These are phyloP conservation scores for Patella vulgata DNA, from an alignment of 1,140 invertebrate species.

Conservation along the genomic window DNA sequence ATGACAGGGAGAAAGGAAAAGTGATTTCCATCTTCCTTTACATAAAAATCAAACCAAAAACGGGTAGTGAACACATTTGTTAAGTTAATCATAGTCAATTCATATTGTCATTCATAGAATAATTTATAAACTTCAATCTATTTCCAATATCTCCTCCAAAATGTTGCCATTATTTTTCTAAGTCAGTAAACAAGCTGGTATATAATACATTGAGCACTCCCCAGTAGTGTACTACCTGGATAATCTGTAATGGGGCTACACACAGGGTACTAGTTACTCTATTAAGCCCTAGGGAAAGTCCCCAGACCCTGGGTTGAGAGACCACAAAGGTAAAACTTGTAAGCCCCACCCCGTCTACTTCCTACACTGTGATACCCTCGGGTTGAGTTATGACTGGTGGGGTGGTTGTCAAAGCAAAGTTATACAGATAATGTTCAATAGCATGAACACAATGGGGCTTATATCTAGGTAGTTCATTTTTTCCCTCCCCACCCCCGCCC, in stretches of 20 bases:
- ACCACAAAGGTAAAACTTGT: constrained; percentile 12
- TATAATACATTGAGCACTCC: too few species aligned
- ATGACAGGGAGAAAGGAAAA: too few species aligned
- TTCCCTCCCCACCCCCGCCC: too few species aligned
- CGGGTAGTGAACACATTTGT: too few species aligned
- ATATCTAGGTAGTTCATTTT: constrained; percentile 25
- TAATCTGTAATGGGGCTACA: constrained; percentile 38
- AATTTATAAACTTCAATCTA: too few species aligned
- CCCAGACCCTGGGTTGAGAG: constrained; percentile 47
- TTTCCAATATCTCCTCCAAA: too few species aligned
- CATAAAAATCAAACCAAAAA: too few species aligned
- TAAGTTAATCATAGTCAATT: too few species aligned
- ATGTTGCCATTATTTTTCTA: too few species aligned
- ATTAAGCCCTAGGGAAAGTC: constrained; percentile 44
- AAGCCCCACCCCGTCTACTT: constrained; percentile 12
- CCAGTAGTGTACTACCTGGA: constrained; percentile 17
- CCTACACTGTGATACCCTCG: constrained; percentile 30
- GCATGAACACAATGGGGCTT: constrained; percentile 49
- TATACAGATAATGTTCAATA: constrained; percentile 45
- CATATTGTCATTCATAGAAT: too few species aligned
- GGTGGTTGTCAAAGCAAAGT: constrained; percentile 48
- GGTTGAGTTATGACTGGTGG: constrained; percentile 35
- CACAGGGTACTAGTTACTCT: constrained; percentile 31
- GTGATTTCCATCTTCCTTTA: too few species aligned
- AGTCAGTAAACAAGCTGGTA: too few species aligned